Evolutionary conservation across 2,113 vertebrate species (phyloP), one percentile per base, ranked within the genome.

Genomic region (Psilopogon haemacephalus): DNA sequence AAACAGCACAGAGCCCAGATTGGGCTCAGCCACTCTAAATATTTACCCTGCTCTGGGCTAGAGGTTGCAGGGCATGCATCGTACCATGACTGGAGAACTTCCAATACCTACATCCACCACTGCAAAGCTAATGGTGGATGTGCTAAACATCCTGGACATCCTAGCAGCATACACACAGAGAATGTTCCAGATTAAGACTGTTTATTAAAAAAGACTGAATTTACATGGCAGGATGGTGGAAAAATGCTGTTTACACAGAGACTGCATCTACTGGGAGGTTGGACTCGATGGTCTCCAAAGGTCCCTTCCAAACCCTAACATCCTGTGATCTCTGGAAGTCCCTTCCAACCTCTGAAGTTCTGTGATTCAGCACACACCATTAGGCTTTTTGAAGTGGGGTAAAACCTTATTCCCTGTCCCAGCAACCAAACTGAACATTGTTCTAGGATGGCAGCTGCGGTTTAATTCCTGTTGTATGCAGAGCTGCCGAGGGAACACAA

Each of bases 1-100:
- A 95, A 94, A 93, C 40, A 94, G 79, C 69, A 84, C 64, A 77
- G 69, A 91, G 30, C 90, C 83, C 60, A 90, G 1, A 90, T 0
- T 81, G 76, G 88, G 83, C 76, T 91, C 72, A 56, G 88, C 52
- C 83, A 91, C 83, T 94, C 90, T 89, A 95, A 96, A 95, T 96
- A 96, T 96, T 95, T 96, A 95, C 76, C 52, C 12, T 80, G 12
- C 64, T 60, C 56, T 59, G 60, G 94, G 72, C 69, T 80, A 40
- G 88, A 94, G 37, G 72, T 68, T 94, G 90, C 85, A 80, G 76
- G 60, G 46, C 69, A 77, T 27, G 65, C 75, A 77, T 32, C 50
- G 42, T 86, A 94, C 90, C 78, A 84, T 15, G 17, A 5, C 8
- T 70, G 83, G 88, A 95, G 85, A 88, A 88, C 82, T 93, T 91